Conservation (phyloP, 2,888 invertebrate genomes). For the Eristalis pertinax region DNA sequence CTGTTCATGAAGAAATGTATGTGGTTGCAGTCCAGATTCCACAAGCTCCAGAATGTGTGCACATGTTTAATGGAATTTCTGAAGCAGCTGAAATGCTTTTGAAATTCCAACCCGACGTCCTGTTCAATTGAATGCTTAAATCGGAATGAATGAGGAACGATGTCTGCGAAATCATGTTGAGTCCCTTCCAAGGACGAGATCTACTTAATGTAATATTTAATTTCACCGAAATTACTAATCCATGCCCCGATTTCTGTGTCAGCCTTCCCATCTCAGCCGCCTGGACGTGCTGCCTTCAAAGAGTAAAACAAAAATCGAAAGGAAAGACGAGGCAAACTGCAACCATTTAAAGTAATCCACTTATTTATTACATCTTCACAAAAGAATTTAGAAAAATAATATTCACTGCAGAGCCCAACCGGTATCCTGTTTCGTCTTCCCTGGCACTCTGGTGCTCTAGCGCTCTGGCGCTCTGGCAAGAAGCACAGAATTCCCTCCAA, state of each 20-base stretch:
- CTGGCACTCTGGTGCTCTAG: slow-evolving; percentile 13
- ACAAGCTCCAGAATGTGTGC: no score
- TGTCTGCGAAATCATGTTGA: neutral
- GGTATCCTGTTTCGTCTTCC: slow-evolving; percentile 13
- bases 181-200: neutral
- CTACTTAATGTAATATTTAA: neutral
- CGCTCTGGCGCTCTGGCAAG: slow-evolving; percentile 24
- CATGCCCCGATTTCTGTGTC: neutral
- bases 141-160: neutral
- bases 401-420: slow-evolving; percentile 14
- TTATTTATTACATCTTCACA: slow-evolving; percentile 53
- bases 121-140: neutral
- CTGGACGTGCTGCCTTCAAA: neutral
- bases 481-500: slow-evolving; percentile 53
- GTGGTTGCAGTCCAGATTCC: no score
- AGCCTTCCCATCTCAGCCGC: neutral
- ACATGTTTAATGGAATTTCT: no score
- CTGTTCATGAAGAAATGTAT: no score
- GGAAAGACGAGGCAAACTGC: slow-evolving; percentile 11
- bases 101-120: neutral
- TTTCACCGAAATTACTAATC: neutral
- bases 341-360: slow-evolving; percentile 63
- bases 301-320: neutral
- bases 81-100: neutral
- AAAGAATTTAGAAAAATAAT: slow-evolving; percentile 42